Conservation (phyloP, 2,797 vertebrate genomes). For the Protonibea diacanthus region DNA sequence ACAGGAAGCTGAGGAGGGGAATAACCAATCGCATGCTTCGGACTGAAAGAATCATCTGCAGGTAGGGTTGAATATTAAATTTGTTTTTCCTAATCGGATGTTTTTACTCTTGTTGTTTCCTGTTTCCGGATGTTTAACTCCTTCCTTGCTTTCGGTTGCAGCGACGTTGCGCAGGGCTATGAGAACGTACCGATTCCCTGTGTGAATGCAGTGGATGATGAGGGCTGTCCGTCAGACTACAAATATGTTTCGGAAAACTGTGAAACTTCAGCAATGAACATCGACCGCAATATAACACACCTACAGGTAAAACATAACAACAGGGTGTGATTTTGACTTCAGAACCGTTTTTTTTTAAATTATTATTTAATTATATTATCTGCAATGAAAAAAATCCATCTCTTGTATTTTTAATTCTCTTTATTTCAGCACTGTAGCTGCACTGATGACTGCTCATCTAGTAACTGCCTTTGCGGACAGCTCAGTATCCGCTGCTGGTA, state of each 20-base stretch:
- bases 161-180: constrained; percentile 93
- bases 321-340: accelerated
- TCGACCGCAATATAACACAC: constrained; percentile 96
- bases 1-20: constrained; percentile 91
- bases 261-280: constrained; percentile 96
- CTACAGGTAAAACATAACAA: constrained; percentile 82
- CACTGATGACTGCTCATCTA: constrained; percentile 93
- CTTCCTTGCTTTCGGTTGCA: constrained; percentile 49
- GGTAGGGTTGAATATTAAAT: constrained; percentile 68
- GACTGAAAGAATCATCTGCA: constrained; percentile 93
- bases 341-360: not conserved
- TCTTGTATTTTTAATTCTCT: not conserved
- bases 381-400: not conserved
- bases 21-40: constrained; percentile 89
- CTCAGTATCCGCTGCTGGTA: constrained; percentile 98
- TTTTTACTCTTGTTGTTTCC: not conserved
- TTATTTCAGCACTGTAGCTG: constrained; percentile 90
- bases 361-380: not conserved
- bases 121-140: not conserved
- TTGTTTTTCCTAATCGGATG: not conserved
- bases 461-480: constrained; percentile 96
- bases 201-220: constrained; percentile 93
- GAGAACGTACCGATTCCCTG: constrained; percentile 95
- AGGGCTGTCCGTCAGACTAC: constrained; percentile 93
- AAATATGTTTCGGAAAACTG: constrained; percentile 97